Evolutionary conservation across 2,797 vertebrate species (phyloP), one percentile per base, ranked within the genome.

Genomic region (Girardinus metallicus): DNA sequence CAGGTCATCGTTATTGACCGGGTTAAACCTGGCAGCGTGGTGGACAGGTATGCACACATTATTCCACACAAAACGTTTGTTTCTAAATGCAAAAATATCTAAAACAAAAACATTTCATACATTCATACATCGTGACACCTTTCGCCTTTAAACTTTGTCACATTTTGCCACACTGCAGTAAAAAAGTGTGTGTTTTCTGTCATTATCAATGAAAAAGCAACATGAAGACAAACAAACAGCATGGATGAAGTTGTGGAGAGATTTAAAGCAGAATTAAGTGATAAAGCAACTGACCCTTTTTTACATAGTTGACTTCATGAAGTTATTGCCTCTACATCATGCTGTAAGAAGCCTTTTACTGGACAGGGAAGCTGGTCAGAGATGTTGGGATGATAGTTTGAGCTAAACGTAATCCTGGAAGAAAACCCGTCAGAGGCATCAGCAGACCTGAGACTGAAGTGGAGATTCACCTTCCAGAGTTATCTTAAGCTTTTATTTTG

Each of bases 1-100:
- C 97, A 97, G 43, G 97, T 97, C 84, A 97, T 99, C 57, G 94
- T 98, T 86, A 97, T 99, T 0, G 98, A 99, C 92, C 97, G 97
- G 85, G 97, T 99, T 74, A 99, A 98, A 89, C 95, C 97, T 0
- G 98, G 97, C 92, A 99, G 98, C 0, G 97, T 98, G 82, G 98
- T 98, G 81, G 98, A 99, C 97, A 99, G 98, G 98, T 99, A 94
- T 55, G 86, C 16, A 41, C 73, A 49, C 34, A 29, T 43, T 5
- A 36, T 23, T 51, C 71, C 21, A 60, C 39, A 36, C 78, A 9
- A 26, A 53, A 36, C 9, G 16, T 11, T 21, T 39, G 64, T 39
- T 31, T 31, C 5, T 49, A 55, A 41, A 55, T 55, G 12, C 9
- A 29, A 21, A n/a, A n/a, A n/a, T n/a, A n/a, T n/a, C 15, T 29